Percentiles rank a stretch among this genome's conserved stretches.
phyloP scores from a whole-genome alignment of 2,113 vertebrate genomes.

The Sebastes schlegelii region DNA sequence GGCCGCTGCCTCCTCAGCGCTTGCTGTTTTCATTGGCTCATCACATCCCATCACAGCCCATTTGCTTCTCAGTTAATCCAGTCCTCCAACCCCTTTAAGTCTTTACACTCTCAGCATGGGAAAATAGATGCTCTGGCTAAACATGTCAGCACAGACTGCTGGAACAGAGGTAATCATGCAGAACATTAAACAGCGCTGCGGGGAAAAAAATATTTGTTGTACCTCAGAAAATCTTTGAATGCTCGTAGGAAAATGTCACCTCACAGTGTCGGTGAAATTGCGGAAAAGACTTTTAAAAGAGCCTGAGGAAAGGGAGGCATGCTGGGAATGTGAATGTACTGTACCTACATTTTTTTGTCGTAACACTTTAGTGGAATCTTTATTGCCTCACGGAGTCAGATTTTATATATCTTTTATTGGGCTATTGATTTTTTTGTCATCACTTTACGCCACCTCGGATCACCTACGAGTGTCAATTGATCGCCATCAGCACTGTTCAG shows the following conservation, averaged over 20 bases:
- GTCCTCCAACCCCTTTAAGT: constrained; percentile 57
- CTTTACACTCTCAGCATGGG: constrained; percentile 62
- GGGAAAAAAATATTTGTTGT: constrained; percentile 49
- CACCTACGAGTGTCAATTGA: constrained; percentile 23
- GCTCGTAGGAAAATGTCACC: constrained; percentile 33
- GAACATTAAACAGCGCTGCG: constrained; percentile 65
- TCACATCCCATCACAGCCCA: constrained; percentile 75
- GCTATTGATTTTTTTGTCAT: constrained; percentile 50
- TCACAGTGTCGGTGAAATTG: constrained; percentile 22
- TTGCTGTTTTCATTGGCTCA: constrained; percentile 62
- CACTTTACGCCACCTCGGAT: constrained; percentile 38
- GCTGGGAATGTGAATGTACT: constrained; percentile 46
- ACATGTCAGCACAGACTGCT: constrained; percentile 60
- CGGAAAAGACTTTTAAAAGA: constrained; percentile 21
- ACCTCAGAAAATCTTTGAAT: constrained; percentile 48
- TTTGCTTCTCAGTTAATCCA: constrained; percentile 72
- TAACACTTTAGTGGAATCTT: constrained; percentile 18
- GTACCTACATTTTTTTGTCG: neutral
- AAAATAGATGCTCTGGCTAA: constrained; percentile 64
- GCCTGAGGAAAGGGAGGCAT: constrained; percentile 12
- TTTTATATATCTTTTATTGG: constrained; percentile 20
- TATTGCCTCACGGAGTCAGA: constrained; percentile 28
- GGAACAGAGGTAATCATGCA: constrained; percentile 62
- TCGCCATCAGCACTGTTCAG: constrained; percentile 17
- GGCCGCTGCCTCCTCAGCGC: constrained; percentile 57